phyloP scores from a whole-genome alignment of 2,888 invertebrate genomes.

The Trachelus troglodyta region DNA sequence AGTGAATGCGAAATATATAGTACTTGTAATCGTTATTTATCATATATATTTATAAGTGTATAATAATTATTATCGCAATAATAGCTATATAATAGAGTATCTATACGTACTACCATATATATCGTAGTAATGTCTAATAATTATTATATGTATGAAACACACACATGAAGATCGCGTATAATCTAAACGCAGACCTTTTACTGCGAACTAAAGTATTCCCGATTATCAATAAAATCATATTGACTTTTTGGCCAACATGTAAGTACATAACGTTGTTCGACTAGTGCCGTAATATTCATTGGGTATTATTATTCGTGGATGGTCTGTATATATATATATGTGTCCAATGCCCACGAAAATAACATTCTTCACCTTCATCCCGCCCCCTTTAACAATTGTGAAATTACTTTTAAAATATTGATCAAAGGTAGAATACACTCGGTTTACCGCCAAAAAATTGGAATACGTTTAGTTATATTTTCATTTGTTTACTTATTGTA shows the following conservation, averaged over 20 bases:
- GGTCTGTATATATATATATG: neutral
- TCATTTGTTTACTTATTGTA: slow-evolving; percentile 16
- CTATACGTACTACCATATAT: neutral
- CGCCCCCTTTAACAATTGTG: neutral
- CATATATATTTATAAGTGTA: neutral
- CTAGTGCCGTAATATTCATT: neutral
- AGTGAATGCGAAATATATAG: neutral
- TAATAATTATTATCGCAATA: slow-evolving; percentile 5
- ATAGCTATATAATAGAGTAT: neutral
- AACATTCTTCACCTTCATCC: neutral
- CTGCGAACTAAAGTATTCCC: slow-evolving; percentile 34
- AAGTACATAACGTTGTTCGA: neutral
- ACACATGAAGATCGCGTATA: slow-evolving; percentile 2
- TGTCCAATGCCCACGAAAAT: neutral
- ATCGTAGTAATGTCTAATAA: slow-evolving; percentile 2
- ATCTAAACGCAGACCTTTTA: slow-evolving; percentile 18
- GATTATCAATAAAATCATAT: neutral
- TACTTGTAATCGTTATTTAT: neutral
- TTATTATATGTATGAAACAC: slow-evolving; percentile 16
- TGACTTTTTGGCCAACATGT: neutral
- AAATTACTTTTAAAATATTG: neutral
- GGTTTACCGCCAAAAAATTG: slow-evolving; percentile 12
- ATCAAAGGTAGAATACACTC: neutral
- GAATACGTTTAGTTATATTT: slow-evolving; percentile 9
- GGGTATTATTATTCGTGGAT: neutral